Base-by-base conservation (phyloP, 2,113 vertebrate species). In the Pseudonaja textilis region DNA sequence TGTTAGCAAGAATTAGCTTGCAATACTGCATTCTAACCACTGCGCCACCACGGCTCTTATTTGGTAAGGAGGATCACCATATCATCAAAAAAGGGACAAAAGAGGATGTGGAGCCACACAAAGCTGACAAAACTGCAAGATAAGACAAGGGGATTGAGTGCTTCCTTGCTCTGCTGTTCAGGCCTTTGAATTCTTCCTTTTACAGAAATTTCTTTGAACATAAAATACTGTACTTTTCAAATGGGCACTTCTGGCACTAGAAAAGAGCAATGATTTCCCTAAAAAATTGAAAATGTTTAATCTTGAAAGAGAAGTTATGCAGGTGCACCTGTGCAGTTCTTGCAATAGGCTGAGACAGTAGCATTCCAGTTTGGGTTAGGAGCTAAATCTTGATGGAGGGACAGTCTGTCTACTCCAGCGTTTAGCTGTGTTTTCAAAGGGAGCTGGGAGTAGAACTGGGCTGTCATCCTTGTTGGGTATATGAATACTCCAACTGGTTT, bases 371-470 rank as follows among this genome's bases (percentile, higher is more conserved):
- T 16, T 52, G 61, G n/a, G 20, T 5, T 55, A 22, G n/a, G 52
- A 54, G 0, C 29, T 81, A 52, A 81, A 56, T 22, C 12, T 85
- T 52, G 61, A 29, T 12, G 20, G 2, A 47, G 91, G 12, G 57
- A 39, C 87, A 42, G 39, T 16, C 89, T 93, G 90, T 86, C 74
- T 42, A 23, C 45, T 56, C 23, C 59, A 47, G 10, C 64, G 26
- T 88, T 55, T 90, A 92, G 90, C 93, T 91, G 88, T 90, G n/a
- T 42, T 81, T 81, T 42, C 34, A 81, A 42, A 81, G 74, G 34
- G 34, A 81, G 34, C n/a, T 39, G 69, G 69, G 34, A 42, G 74
- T 34, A 81, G 74, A 42, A 81, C 94, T 93, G 85, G 50, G 16
- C 91, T 96, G 94, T 92, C 45, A 8, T 94, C 91, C 4, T n/a